These are phyloP conservation scores for Lordiphosa collinella DNA, from an alignment of 1,140 invertebrate genomes.

Conservation along the genomic window DNA sequence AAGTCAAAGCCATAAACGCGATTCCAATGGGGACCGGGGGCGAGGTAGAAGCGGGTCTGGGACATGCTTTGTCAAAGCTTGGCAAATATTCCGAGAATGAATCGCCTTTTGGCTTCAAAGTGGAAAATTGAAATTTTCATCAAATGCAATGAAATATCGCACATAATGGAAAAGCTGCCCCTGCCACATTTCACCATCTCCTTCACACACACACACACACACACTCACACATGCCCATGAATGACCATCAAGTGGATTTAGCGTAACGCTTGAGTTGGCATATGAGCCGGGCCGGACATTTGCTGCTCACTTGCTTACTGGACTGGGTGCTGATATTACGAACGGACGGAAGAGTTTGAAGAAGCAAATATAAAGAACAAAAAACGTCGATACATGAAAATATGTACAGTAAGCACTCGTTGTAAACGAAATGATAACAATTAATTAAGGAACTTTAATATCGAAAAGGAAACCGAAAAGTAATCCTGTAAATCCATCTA, in stretches of 20 bases:
- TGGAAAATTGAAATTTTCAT: slow-evolving; percentile 13
- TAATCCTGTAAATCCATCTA: too few relatives aligned
- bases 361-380: too few relatives aligned
- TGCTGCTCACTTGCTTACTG: too few relatives aligned
- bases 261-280: slow-evolving; percentile 8
- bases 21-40: neutral
- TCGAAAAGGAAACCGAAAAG: too few relatives aligned
- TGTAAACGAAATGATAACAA: too few relatives aligned
- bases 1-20: slow-evolving; percentile 31
- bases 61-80: slow-evolving; percentile 1
- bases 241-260: slow-evolving; percentile 6
- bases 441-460: too few relatives aligned
- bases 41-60: neutral
- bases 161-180: slow-evolving; percentile 4
- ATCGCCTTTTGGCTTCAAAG: slow-evolving; percentile 14
- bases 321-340: too few relatives aligned
- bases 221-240: neutral
- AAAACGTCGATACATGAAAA: too few relatives aligned
- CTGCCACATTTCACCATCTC: neutral
- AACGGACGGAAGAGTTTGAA: too few relatives aligned
- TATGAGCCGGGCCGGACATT: neutral
- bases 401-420: too few relatives aligned
- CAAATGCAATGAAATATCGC: slow-evolving; percentile 13
- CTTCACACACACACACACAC: neutral
- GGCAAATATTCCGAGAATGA: slow-evolving; percentile 9